Evolutionary conservation across 1,140 invertebrate species (phyloP).

Genomic region (Caenorhabditis brenneri): DNA sequence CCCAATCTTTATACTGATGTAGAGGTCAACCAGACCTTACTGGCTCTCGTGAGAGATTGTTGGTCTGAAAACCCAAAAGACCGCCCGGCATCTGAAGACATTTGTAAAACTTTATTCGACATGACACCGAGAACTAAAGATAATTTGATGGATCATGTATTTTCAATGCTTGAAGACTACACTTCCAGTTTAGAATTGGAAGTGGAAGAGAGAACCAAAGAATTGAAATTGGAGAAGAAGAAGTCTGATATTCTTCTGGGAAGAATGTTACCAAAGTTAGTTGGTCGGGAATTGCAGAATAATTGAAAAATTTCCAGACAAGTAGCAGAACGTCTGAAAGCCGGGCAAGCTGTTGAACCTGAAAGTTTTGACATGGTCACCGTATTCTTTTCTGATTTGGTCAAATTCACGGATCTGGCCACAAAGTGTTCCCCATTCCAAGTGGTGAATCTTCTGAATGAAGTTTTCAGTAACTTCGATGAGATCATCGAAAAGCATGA

Average conservation of each 20-base stretch:
- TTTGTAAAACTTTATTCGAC: slow-evolving; percentile 14
- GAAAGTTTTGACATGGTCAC: slow-evolving; percentile 60
- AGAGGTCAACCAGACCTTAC: slow-evolving; percentile 48
- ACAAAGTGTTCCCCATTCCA: slow-evolving; percentile 66
- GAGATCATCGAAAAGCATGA: slow-evolving; percentile 79
- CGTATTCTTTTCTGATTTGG: slow-evolving; percentile 76
- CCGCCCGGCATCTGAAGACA: slow-evolving; percentile 31
- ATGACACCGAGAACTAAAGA: slow-evolving; percentile 65
- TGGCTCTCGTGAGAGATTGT: slow-evolving; percentile 56
- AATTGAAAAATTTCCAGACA: slow-evolving; percentile 74
- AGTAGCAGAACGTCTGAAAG: slow-evolving; percentile 61
- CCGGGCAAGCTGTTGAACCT: slow-evolving; percentile 59
- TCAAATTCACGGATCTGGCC: slow-evolving; percentile 83
- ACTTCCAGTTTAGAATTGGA: slow-evolving; percentile 46
- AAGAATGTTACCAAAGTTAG: slow-evolving; percentile 59
- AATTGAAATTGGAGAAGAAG: slow-evolving; percentile 59
- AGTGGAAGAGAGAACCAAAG: slow-evolving; percentile 58
- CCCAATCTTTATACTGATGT: slow-evolving; percentile 41
- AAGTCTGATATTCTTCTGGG: slow-evolving; percentile 57
- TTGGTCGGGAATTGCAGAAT: not conserved
- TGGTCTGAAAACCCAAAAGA: slow-evolving; percentile 53
- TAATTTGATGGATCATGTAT: slow-evolving; percentile 61
- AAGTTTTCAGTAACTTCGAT: slow-evolving; percentile 83
- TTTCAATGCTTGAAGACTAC: slow-evolving; percentile 58
- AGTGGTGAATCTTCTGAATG: slow-evolving; percentile 79